Evolutionary conservation across 2,888 invertebrate genomes (phyloP), one percentile per base, ranked within the genome.

Genomic region (Drosophila niveifrons): DNA sequence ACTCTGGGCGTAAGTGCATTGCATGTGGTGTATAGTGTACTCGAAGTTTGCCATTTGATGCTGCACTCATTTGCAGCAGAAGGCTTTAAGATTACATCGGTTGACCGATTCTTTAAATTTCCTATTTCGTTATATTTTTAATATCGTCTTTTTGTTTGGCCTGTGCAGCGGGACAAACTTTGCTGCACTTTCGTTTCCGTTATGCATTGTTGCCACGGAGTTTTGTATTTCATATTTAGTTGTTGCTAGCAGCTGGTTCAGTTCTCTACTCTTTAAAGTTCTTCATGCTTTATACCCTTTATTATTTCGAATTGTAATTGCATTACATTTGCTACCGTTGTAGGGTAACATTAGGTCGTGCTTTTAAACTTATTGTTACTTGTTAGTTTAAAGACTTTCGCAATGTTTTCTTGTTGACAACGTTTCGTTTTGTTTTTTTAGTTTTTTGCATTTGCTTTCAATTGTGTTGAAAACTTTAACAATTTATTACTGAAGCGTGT

Each of bases 171-270:
- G 23, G 18, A 8, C 6, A 15, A 36, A 55, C 23, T 55, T 59
- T 31, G 28, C 18, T 29, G 17, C 44, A 53, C 72, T 36, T 66
- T 77, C 15, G 43, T 56, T 56, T 31, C 44, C 56, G 31, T 18
- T 55, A 3, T 6, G 55, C 66, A 72, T 50, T 70, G 48, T 70
- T 75, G 52, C 46, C 72, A 43, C 46, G n/a, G 50, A 76, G 64
- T 46, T 75, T 44, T 44, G 10, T 48, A 39, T 63, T 52, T 23
- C 23, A 34, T 13, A 46, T 46, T 57, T 57, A 70, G 48, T 72
- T 76, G 57, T 41, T 51, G 13, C 57, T 15, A 23, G 39, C 73
- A 76, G 72, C 56, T 73, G 51, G 2, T 9, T n/a, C 39, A 23
- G 13, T 10, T 10, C 9, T 36, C 18, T 31, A 56, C 43, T 44